phyloP scores from a whole-genome alignment of 1,140 invertebrate species.

The Calephelis nemesis region DNA sequence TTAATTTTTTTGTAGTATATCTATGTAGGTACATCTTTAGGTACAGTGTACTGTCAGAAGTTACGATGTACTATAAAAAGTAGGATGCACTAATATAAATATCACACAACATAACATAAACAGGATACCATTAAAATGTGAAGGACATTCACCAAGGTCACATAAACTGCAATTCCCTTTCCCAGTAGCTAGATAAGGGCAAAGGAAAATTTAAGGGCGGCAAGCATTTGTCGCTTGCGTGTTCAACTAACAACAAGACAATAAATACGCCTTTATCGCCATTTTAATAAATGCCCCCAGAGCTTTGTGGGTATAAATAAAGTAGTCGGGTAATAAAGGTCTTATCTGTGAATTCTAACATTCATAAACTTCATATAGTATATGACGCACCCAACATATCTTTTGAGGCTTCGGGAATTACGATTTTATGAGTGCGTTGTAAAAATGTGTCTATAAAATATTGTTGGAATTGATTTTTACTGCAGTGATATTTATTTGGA shows the following conservation, averaged over 20 bases:
- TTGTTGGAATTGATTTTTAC: too few relatives aligned
- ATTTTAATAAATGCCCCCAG: constrained; percentile 71
- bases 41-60: too few relatives aligned
- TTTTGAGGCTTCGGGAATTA: constrained; percentile 29
- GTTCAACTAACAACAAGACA: constrained; percentile 57
- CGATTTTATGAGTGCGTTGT: constrained; percentile 1
- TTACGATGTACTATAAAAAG: too few relatives aligned
- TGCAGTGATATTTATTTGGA: too few relatives aligned
- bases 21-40: too few relatives aligned
- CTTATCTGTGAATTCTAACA: constrained; percentile 37
- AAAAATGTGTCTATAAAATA: neutral
- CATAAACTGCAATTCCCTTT: neutral
- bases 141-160: neutral
- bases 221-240: constrained; percentile 48
- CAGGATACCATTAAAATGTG: too few relatives aligned
- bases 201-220: constrained; percentile 27
- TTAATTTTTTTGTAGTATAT: too few relatives aligned
- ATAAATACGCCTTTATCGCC: constrained; percentile 72
- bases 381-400: neutral
- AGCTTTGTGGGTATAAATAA: constrained; percentile 42
- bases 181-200: constrained; percentile 1
- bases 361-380: constrained; percentile 10
- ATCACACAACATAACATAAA: too few relatives aligned
- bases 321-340: constrained; percentile 48
- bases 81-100: too few relatives aligned